These are phyloP conservation scores for Benthosema pterotum DNA, from an alignment of 2,797 vertebrate genomes.

Conservation along the genomic window DNA sequence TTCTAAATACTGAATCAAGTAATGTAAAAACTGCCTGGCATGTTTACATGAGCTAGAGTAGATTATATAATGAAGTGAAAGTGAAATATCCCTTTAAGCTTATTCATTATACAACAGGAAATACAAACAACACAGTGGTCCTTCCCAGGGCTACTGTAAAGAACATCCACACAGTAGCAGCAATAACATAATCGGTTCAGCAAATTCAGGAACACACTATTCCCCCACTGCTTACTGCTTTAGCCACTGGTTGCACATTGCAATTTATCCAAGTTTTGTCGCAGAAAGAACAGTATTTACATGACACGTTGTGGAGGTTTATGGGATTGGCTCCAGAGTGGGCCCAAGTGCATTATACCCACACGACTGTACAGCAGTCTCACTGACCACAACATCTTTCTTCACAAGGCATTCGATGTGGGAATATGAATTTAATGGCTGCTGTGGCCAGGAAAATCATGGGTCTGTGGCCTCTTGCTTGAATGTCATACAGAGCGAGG, in stretches of 20 bases:
- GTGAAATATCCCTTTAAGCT: too few species aligned
- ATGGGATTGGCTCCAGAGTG: constrained; percentile 23
- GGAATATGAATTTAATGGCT: constrained; percentile 18
- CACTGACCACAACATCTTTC: constrained; percentile 23
- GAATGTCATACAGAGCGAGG: constrained; percentile 17
- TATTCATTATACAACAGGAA: not conserved
- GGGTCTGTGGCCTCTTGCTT: not conserved
- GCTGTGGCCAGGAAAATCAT: constrained; percentile 9
- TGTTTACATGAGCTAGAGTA: too few species aligned
- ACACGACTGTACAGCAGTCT: constrained; percentile 24
- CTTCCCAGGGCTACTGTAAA: not conserved
- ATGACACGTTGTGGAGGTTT: constrained; percentile 19
- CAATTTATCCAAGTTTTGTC: constrained; percentile 7
- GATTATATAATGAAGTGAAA: too few species aligned
- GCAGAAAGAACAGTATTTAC: constrained; percentile 16
- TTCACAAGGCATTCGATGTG: constrained; percentile 18
- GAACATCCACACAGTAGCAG: constrained; percentile 13
- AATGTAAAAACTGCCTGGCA: too few species aligned
- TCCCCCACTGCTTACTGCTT: not conserved
- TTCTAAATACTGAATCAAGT: too few species aligned
- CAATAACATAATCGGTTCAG: not conserved
- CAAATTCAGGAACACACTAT: not conserved
- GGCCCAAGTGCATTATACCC: constrained; percentile 13
- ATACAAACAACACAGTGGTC: not conserved
- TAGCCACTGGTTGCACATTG: not conserved